Evolutionary conservation across 92 coral and sea anemone genomes (phyloP), one percentile per base, ranked within the genome.

Genomic region (Bergia puertoricense): DNA sequence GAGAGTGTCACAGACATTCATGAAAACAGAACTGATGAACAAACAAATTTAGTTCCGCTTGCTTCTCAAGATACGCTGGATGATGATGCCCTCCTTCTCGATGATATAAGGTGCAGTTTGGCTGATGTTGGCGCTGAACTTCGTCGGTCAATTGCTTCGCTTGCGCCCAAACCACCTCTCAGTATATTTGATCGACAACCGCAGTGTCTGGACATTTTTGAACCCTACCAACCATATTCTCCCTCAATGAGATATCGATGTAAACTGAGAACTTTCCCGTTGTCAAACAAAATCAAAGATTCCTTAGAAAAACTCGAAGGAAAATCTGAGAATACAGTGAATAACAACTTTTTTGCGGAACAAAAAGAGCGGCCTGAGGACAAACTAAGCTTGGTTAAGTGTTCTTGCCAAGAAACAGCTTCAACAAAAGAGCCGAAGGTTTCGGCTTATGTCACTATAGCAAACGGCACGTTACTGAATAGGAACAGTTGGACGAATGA

Each of bases 391-490:
- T 48, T 23, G 38, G 68, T 69, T 37, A 71, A 2, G 30, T 84
- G 87, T 48, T 84, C 78, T 45, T 84, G 87, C 30, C 79, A 84
- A 37, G 87, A 84, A 36, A 38, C 43, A 18, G 79, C 20, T 30
- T 42, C 8, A 15, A 45, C 45, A 45, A 14, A 23, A 6, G 75
- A 76, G 22, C 50, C 86, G 44, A 11, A 30, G 66, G 14, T 84
- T 48, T 71, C 77, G 48, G 71, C 14, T 46, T 7, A 13, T 71
- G 0, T 38, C 38, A 20, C 76, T 15, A n/a, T 45, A 20, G 41
- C 16, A 81, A 62, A 81, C 11, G 76, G 51, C 5, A 39, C 36
- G 18, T 40, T 80, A 38, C 73, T 80, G n/a, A 18, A 51, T 23
- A 56, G 9, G 50, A 57, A 57, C 5, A 11, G 39, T 57, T 80